These are phyloP conservation scores for Andrena trimmerana DNA, from an alignment of 2,888 invertebrate genomes.

Conservation along the genomic window DNA sequence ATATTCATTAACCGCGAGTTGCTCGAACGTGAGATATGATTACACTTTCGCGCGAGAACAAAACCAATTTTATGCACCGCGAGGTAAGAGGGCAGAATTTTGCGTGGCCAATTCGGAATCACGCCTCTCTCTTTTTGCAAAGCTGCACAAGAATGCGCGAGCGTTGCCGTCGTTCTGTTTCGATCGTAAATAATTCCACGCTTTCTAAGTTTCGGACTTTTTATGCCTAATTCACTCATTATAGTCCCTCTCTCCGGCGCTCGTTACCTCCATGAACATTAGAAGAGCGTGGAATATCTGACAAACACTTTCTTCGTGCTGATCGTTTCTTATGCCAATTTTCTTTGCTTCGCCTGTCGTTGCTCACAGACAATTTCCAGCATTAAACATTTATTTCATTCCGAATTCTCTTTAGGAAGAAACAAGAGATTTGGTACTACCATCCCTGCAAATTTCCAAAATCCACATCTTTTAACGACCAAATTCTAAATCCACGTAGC, in stretches of 20 bases:
- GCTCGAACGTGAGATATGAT: background rate
- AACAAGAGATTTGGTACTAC: background rate
- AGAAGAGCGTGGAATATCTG: slow-evolving; percentile 39
- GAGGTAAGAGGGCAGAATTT: slow-evolving; percentile 44
- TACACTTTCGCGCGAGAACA: slow-evolving; percentile 14
- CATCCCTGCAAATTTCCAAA: too few species aligned
- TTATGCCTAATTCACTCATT: slow-evolving; percentile 54
- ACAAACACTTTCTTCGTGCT: slow-evolving; percentile 37
- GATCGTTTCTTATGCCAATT: background rate
- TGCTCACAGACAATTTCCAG: too few species aligned
- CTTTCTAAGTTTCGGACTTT: slow-evolving; percentile 68
- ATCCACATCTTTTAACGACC: too few species aligned
- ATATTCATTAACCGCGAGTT: background rate
- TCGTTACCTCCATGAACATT: slow-evolving; percentile 33
- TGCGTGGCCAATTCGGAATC: slow-evolving; percentile 41
- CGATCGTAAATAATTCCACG: slow-evolving; percentile 62
- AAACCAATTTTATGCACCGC: slow-evolving; percentile 33
- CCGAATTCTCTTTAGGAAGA: background rate
- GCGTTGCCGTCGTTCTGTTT: slow-evolving; percentile 5
- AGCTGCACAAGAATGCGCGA: slow-evolving; percentile 40
- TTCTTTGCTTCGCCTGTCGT: too few species aligned
- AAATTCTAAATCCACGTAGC: too few species aligned
- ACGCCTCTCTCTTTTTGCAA: slow-evolving; percentile 29
- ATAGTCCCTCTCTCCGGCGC: slow-evolving; percentile 19
- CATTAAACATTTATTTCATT: background rate